phyloP scores from a whole-genome alignment of 37 sponge, comb jelly and placozoan species.

The Aphrocallistes beatrix region DNA sequence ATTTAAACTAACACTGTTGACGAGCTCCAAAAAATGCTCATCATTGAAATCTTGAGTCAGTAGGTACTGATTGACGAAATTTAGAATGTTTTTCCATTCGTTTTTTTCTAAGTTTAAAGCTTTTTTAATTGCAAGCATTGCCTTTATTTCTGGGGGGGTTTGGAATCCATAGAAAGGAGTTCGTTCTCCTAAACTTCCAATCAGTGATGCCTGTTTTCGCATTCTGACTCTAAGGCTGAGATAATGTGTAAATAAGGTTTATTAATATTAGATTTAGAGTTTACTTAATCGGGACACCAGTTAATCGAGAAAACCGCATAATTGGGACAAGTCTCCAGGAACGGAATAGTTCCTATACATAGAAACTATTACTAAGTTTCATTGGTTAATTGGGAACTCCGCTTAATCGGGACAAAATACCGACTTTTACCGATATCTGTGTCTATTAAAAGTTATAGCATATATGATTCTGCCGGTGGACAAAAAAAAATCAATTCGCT shows the following conservation, averaged over 20 bases:
- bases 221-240: background rate
- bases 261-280: too few species aligned
- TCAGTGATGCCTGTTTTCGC: background rate
- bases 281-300: too few species aligned
- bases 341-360: too few species aligned
- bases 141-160: background rate
- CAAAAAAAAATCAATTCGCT: too few species aligned
- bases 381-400: too few species aligned
- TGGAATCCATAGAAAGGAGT: slow-evolving; percentile 1
- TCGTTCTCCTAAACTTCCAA: background rate
- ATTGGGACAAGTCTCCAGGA: too few species aligned
- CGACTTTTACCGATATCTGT: too few species aligned
- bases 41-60: background rate
- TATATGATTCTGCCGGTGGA: too few species aligned
- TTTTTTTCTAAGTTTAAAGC: background rate
- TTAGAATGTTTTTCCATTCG: slow-evolving; percentile 1
- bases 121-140: background rate
- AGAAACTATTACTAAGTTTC: too few species aligned
- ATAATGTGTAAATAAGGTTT: background rate
- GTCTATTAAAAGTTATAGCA: too few species aligned
- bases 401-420: too few species aligned
- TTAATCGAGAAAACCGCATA: too few species aligned
- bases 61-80: background rate
- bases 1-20: background rate
- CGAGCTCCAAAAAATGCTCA: background rate